Percentiles rank a stretch among this genome's conserved stretches.
These are phyloP conservation scores for Halichoeres trimaculatus DNA, from an alignment of 2,113 vertebrate species.

Conservation along the genomic window DNA sequence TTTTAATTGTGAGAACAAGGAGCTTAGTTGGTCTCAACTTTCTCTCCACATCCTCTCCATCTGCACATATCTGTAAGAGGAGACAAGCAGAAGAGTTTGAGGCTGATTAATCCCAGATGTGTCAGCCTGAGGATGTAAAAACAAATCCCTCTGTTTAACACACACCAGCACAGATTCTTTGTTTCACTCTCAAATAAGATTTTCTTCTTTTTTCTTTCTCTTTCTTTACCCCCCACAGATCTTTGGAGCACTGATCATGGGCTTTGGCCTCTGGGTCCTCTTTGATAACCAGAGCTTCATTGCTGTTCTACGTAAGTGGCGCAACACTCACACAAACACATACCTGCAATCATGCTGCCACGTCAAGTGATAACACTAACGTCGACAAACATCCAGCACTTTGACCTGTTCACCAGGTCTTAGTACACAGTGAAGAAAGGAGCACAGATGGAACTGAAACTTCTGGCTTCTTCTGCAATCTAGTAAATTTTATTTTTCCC, in stretches of 20 bases:
- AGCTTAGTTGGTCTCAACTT: slow-evolving; percentile 1
- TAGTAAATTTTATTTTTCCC: slow-evolving; percentile 16
- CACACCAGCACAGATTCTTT: slow-evolving; percentile 9
- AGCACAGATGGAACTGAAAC: slow-evolving; percentile 23
- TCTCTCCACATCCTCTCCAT: slow-evolving; percentile 14
- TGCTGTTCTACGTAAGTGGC: slow-evolving; percentile 87
- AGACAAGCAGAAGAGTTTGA: slow-evolving; percentile 16
- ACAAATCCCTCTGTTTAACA: not conserved
- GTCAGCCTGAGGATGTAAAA: slow-evolving; percentile 6
- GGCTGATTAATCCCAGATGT: slow-evolving; percentile 61
- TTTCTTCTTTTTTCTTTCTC: slow-evolving; percentile 23
- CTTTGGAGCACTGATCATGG: slow-evolving; percentile 92
- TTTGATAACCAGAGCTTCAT: slow-evolving; percentile 94
- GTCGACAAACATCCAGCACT: slow-evolving; percentile 8
- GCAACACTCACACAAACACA: slow-evolving; percentile 18
- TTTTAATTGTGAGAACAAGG: slow-evolving; percentile 17
- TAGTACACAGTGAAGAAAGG: not conserved
- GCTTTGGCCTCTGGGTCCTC: slow-evolving; percentile 94
- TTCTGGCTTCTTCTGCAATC: slow-evolving; percentile 17
- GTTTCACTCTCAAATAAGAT: slow-evolving; percentile 2
- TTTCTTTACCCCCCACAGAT: slow-evolving; percentile 78
- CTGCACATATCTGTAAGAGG: slow-evolving; percentile 16
- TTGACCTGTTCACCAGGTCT: slow-evolving; percentile 10
- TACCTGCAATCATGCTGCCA: not conserved
- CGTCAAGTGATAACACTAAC: not conserved